These are phyloP conservation scores for Phoenoteleia sp. DNA, from an alignment of 2,888 invertebrate genomes.

Conservation along the genomic window DNA sequence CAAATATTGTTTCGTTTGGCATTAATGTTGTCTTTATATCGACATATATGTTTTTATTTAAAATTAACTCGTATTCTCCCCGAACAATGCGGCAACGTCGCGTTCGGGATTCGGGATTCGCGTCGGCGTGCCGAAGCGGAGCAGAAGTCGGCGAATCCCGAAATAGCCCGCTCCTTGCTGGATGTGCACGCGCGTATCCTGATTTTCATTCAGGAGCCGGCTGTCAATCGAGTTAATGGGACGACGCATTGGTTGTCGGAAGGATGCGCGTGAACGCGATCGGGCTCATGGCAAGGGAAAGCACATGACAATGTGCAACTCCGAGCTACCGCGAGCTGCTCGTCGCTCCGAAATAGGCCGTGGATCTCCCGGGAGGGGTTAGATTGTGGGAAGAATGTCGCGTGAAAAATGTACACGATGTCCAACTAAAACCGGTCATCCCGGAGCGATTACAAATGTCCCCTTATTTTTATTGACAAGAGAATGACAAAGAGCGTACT, in stretches of 20 bases:
- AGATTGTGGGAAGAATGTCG: conserved; percentile 10
- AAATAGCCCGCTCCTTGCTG: conserved; percentile 42
- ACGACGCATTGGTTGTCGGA: conserved; percentile 54
- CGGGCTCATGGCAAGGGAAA: conserved; percentile 4
- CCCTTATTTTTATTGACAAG: too few species aligned
- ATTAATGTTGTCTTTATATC: background rate
- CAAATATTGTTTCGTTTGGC: too few species aligned
- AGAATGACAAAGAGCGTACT: too few species aligned
- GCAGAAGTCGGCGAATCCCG: conserved; percentile 45
- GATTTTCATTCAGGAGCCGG: conserved; percentile 66
- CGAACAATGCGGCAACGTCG: conserved; percentile 41
- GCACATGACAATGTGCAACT: conserved; percentile 9
- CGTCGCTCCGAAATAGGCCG: conserved; percentile 45
- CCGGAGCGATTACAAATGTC: too few species aligned
- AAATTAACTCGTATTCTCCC: conserved; percentile 12
- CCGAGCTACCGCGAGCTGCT: conserved; percentile 12
- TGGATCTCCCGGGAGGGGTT: background rate
- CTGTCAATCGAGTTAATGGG: conserved; percentile 65
- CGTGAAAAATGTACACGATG: conserved; percentile 15
- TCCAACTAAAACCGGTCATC: conserved; percentile 19
- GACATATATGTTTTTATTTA: conserved; percentile 3
- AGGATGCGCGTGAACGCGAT: conserved; percentile 35
- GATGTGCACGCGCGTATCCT: conserved; percentile 59
- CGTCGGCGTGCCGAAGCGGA: conserved; percentile 26
- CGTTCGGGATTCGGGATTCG: background rate